These are phyloP conservation scores for Coryphaenoides rupestris DNA, from an alignment of 2,113 vertebrate genomes.

Conservation along the genomic window DNA sequence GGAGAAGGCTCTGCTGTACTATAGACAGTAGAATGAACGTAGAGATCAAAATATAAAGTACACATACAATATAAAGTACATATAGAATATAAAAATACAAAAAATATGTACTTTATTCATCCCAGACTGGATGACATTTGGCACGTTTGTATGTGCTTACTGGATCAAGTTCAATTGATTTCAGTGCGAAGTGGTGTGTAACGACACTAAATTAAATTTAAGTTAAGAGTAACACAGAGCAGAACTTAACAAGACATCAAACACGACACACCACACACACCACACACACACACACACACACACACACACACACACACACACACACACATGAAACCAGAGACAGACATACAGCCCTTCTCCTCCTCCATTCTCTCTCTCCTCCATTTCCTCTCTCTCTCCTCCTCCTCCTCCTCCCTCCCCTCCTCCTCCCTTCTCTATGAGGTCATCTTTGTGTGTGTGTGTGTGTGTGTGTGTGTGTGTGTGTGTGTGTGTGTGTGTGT, in stretches of 20 bases:
- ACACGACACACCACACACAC: slow-evolving; percentile 11
- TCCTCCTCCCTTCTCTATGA: background rate
- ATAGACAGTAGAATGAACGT: background rate
- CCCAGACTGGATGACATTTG: no score
- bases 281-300: no score
- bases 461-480: background rate
- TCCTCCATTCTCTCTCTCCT: background rate
- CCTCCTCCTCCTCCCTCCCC: background rate
- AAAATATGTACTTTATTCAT: no score
- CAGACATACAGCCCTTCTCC: background rate
- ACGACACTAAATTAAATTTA: no score
- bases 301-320: slow-evolving; percentile 7
- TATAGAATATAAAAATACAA: no score
- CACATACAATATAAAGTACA: no score
- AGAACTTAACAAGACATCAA: background rate
- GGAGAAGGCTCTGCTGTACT: background rate
- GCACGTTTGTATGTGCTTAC: no score
- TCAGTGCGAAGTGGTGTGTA: no score
- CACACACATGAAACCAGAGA: slow-evolving; percentile 1
- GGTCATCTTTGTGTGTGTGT: background rate
- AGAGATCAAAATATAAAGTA: background rate
- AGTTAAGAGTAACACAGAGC: no score
- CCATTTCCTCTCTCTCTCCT: no score
- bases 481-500: slow-evolving; percentile 10
- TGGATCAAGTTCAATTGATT: no score